Evolutionary conservation across 2,888 invertebrate species (phyloP).

Genomic region (Koerneria pararmatus): DNA sequence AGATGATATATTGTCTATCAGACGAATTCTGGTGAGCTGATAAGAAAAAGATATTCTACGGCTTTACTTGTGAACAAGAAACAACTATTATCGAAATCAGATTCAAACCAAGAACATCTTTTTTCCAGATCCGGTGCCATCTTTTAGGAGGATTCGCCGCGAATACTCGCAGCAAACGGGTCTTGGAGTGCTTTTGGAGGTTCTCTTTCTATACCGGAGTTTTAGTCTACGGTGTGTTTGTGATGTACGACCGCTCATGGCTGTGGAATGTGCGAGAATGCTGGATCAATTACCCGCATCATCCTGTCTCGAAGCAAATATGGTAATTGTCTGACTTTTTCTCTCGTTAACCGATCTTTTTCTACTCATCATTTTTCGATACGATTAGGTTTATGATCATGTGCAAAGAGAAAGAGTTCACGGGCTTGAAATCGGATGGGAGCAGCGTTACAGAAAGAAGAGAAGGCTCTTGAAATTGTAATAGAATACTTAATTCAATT

Average conservation of each 20-base stretch:
- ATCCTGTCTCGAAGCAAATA: conserved; percentile 37
- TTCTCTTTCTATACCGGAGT: conserved; percentile 44
- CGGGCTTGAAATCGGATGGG: no score
- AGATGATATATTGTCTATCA: no score
- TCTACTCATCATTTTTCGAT: no score
- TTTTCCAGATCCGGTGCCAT: conserved; percentile 36
- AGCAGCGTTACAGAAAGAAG: no score
- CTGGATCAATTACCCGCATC: conserved; percentile 52
- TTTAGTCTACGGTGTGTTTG: conserved; percentile 47
- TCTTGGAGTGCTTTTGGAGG: conserved; percentile 54
- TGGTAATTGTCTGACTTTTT: conserved; percentile 34
- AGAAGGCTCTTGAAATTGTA: no score
- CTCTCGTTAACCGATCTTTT: neutral
- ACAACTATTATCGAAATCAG: neutral
- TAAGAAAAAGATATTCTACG: no score
- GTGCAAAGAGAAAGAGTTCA: no score
- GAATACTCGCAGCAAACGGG: conserved; percentile 44
- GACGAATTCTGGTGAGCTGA: no score
- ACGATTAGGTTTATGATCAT: no score
- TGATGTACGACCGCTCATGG: conserved; percentile 58
- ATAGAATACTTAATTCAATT: no score
- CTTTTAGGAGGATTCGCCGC: conserved; percentile 48
- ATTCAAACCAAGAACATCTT: neutral
- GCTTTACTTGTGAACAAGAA: conserved; percentile 12
- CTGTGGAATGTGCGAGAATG: conserved; percentile 58